Evolutionary conservation across 2,797 vertebrate species (phyloP), one percentile per base, ranked within the genome.

Genomic region (Pangasius mekongensis): DNA sequence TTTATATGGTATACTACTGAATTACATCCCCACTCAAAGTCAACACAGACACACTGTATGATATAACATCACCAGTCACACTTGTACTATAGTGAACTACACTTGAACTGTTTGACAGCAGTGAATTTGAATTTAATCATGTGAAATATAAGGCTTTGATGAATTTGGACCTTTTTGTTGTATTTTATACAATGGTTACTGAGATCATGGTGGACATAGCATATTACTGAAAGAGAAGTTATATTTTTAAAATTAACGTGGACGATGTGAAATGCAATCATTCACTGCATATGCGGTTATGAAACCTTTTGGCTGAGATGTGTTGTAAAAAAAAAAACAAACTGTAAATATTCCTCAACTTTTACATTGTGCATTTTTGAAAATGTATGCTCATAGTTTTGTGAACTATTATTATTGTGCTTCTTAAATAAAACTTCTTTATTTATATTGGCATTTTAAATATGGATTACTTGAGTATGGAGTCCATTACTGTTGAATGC

Each of bases 341-440:
- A 54, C 43, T 92, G 90, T 91, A 91, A 93, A 90, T 85, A 90
- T 54, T 91, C 89, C 88, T 92, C 92, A 91, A 89, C 91, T 91
- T 92, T 90, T 91, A 88, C 90, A 90, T 91, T 94, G 94, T 95
- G 94, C 94, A 94, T 93, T 96, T 95, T 94, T 88, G 90, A 93
- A 92, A 92, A 91, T 95, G 93, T 96, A 94, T 90, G 92, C 95
- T 94, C 92, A 94, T 93, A 93, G 86, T 92, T 93, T 93, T 94
- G 95, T 96, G 93, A 94, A 94, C 92, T 89, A 82, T 87, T 89
- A 89, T 87, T 87, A 88, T 89, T 86, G 86, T 74, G 86, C 83
- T 83, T 83, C 85, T 87, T 91, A 90, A 96, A 96, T 96, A 96
- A 94, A 96, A 92, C 94, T 87, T 95, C 95, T 93, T 95, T 94